Evolutionary conservation across 2,113 vertebrate species (phyloP), one percentile per base, ranked within the genome.

Genomic region (Rhinolophus sinicus): DNA sequence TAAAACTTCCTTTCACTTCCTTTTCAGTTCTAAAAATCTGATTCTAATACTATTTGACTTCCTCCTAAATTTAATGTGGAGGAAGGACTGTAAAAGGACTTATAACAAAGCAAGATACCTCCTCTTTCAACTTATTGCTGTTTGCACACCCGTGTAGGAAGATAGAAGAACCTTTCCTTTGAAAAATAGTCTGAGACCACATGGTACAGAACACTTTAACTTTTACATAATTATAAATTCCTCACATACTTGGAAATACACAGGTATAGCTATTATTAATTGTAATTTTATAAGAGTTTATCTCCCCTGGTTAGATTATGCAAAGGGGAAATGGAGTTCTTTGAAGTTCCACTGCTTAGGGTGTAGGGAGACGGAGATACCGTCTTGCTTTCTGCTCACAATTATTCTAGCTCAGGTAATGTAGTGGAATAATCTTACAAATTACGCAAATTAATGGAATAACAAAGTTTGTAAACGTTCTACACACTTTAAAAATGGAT

Each of bases 251-350:
- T 91, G 18, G 1, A 95, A 87, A 64, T 44, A 70, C 94, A 62
- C 35, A 76, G 0, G 26, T 70, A 24, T 60, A 72, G 44, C 22
- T 85, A 64, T 40, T 70, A 84, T 54, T 4, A 83, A 28, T 60
- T 76, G 11, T 50, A 75, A 60, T 70, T 69, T 58, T 82, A n/a
- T 54, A 54, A 77, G 28, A 58, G 28, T 24, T 91, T 92, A 33
- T 33, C 47, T 95, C 5, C 7, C 54, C 12, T 87, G 13, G 26
- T 86, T 96, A 72, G 19, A 72, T 85, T 82, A 88, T 62, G 5
- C 19, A 93, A 93, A 78, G 52, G 52, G 6, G 22, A 96, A 96
- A 67, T 56, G 26, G 14, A 87, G 30, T 95, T 70, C 40, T 89
- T 65, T 87, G 33, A 72, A 87, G 30, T 76, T 72, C 28, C 38